phyloP scores from a whole-genome alignment of 2,888 invertebrate species.

The Ophonus ardosiacus region DNA sequence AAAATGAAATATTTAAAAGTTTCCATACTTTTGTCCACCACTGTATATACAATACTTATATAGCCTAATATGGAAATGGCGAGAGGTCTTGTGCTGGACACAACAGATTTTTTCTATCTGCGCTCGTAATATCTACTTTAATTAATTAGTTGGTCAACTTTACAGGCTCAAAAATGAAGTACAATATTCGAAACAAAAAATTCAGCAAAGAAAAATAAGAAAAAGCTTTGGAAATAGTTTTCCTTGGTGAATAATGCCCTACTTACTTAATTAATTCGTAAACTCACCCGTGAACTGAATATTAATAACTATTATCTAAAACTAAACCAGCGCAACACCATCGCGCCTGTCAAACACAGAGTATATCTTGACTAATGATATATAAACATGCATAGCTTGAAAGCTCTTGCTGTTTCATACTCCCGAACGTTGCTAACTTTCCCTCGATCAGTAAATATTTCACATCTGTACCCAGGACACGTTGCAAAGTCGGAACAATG shows the following conservation, averaged over 20 bases:
- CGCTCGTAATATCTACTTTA: too few relatives aligned
- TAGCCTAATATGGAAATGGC: too few relatives aligned
- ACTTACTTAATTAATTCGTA: constrained; percentile 19
- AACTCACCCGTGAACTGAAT: constrained; percentile 8
- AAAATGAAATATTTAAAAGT: too few relatives aligned
- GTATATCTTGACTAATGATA: constrained; percentile 21
- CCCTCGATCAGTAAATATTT: constrained; percentile 21
- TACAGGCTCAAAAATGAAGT: too few relatives aligned
- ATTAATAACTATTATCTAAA: constrained; percentile 19
- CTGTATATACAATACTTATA: too few relatives aligned
- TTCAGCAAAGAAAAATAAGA: background rate
- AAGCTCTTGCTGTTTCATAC: background rate
- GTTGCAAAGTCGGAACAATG: constrained; percentile 34
- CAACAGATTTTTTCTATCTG: too few relatives aligned
- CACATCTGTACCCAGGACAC: constrained; percentile 31
- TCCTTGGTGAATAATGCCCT: background rate
- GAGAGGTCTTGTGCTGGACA: too few relatives aligned
- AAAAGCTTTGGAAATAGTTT: background rate
- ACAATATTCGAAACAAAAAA: too few relatives aligned
- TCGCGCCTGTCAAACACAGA: constrained; percentile 9
- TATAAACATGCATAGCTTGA: constrained; percentile 10
- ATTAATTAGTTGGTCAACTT: too few relatives aligned
- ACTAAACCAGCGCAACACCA: constrained; percentile 3
- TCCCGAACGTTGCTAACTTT: background rate
- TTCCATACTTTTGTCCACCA: too few relatives aligned